These are phyloP conservation scores for Helicoverpa armigera DNA, from an alignment of 1,140 invertebrate genomes.

Conservation along the genomic window DNA sequence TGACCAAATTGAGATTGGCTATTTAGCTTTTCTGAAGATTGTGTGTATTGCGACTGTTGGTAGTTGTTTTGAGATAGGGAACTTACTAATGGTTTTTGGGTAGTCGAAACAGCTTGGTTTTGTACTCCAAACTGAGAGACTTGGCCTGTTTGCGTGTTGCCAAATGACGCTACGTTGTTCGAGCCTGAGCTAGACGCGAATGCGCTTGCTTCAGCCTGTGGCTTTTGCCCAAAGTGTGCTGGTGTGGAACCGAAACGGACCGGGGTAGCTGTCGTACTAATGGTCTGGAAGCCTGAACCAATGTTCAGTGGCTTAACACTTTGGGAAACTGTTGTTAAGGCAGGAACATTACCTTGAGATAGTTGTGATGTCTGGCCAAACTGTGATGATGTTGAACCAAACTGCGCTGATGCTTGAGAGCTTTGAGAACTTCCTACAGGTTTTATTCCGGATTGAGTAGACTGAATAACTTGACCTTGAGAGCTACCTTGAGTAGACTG, in stretches of 20 bases:
- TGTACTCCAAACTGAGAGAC: conserved; percentile 10
- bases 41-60: not conserved
- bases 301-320: not conserved
- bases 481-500: conserved; percentile 3
- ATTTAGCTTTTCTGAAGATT: not conserved
- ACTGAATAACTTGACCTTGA: conserved; percentile 1
- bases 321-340: conserved; percentile 2
- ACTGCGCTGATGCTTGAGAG: conserved; percentile 2
- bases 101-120: not conserved
- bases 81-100: conserved; percentile 18
- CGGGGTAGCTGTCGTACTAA: not conserved
- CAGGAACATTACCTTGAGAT: not conserved
- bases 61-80: conserved; percentile 10
- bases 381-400: not conserved
- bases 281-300: not conserved
- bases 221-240: not conserved
- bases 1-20: conserved; percentile 4
- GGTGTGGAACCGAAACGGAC: not conserved
- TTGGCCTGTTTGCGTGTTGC: conserved; percentile 6
- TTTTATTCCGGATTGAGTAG: conserved; percentile 19
- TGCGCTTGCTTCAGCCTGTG: not conserved
- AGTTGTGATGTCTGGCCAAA: not conserved
- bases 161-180: conserved; percentile 2
- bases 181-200: conserved; percentile 15
- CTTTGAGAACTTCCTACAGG: not conserved